Conservation (phyloP, 2,113 vertebrate genomes). For the Otolemur garnettii region DNA sequence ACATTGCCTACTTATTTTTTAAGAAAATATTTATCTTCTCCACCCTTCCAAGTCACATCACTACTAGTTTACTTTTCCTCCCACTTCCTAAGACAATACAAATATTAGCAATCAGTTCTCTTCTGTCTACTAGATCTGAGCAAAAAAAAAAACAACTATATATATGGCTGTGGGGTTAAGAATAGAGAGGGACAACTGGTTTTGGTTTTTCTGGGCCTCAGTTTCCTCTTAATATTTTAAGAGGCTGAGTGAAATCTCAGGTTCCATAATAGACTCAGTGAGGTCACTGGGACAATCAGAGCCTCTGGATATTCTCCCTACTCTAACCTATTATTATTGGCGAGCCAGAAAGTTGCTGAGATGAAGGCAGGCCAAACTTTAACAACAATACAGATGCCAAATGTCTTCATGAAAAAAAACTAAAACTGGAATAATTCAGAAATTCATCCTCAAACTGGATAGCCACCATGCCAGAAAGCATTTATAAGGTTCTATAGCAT, state of each 20-base stretch:
- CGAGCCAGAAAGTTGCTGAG: not conserved
- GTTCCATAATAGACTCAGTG: not conserved
- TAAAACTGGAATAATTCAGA: not conserved
- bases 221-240: not conserved
- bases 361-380: not conserved
- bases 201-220: not conserved
- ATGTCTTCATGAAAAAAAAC: not conserved
- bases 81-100: not conserved
- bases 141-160: constrained; percentile 13
- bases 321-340: not conserved
- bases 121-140: not conserved
- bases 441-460: not conserved
- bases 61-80: not conserved
- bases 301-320: not conserved
- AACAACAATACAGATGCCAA: not conserved
- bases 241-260: not conserved
- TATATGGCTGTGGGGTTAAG: not conserved
- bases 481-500: not conserved
- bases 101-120: not conserved
- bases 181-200: not conserved
- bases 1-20: not conserved
- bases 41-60: not conserved
- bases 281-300: not conserved
- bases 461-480: not conserved
- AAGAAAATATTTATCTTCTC: not conserved